Conservation (phyloP, 2,888 invertebrate genomes). For the Stenoptilia bipunctidactyla region DNA sequence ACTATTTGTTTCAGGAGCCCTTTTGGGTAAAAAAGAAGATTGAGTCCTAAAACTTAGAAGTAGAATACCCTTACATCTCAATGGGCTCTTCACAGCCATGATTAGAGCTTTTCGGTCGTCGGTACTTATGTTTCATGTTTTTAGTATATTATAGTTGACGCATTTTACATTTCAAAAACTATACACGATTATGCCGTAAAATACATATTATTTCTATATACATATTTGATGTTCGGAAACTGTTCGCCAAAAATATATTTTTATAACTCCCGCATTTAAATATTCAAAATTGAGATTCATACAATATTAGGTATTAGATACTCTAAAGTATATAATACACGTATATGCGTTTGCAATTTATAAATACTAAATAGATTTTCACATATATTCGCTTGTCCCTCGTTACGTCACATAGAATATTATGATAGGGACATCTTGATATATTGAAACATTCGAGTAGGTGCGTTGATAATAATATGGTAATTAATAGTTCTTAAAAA, state of each 20-base stretch:
- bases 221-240: slow-evolving; percentile 39
- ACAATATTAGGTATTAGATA: slow-evolving; percentile 34
- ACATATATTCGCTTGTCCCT: slow-evolving; percentile 27
- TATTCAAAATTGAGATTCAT: slow-evolving; percentile 57
- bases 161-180: slow-evolving; percentile 23
- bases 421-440: slow-evolving; percentile 26
- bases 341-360: slow-evolving; percentile 27
- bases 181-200: slow-evolving; percentile 44
- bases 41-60: no score
- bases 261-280: slow-evolving; percentile 52
- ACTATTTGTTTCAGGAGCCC: no score
- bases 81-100: no score
- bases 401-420: slow-evolving; percentile 26
- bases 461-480: slow-evolving; percentile 37
- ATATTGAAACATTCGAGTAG: slow-evolving; percentile 16
- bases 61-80: no score
- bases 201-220: slow-evolving; percentile 40
- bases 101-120: no score
- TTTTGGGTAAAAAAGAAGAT: no score
- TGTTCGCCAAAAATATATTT: slow-evolving; percentile 58
- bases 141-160: slow-evolving; percentile 10
- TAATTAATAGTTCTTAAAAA: slow-evolving; percentile 15
- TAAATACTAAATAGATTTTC: slow-evolving; percentile 39
- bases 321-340: slow-evolving; percentile 24
- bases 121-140: neutral